Evolutionary conservation across 2,113 vertebrate genomes (phyloP).

Genomic region (Phainopepla nitens): DNA sequence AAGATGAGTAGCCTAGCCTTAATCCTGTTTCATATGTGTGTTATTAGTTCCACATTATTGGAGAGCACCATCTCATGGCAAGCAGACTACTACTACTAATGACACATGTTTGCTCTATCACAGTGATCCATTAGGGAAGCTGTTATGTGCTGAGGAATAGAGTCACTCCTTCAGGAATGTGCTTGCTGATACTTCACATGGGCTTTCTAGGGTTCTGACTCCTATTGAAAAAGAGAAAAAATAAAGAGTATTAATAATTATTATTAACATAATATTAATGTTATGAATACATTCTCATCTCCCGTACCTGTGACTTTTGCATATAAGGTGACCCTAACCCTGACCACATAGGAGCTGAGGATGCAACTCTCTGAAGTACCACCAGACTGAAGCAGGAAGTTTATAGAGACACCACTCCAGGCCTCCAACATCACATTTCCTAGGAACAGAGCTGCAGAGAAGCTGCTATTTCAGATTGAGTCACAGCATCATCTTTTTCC

Average conservation of each 20-base stretch:
- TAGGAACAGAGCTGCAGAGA: neutral
- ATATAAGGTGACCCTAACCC: neutral
- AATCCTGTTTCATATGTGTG: neutral
- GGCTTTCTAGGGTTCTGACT: conserved; percentile 58
- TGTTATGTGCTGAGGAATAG: conserved; percentile 55
- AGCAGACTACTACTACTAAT: conserved; percentile 63
- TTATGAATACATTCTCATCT: neutral
- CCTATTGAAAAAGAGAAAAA: neutral
- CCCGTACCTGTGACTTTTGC: neutral
- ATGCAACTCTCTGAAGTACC: neutral
- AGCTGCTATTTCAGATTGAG: neutral
- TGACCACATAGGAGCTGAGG: neutral
- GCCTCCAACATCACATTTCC: neutral
- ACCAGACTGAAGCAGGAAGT: neutral
- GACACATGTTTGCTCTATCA: conserved; percentile 59
- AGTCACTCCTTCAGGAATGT: conserved; percentile 39
- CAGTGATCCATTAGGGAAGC: conserved; percentile 71
- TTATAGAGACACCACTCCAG: neutral
- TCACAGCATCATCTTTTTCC: neutral
- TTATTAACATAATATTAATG: neutral
- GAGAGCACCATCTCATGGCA: conserved; percentile 52
- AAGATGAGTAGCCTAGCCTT: conserved; percentile 21
- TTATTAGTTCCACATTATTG: neutral
- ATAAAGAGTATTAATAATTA: neutral
- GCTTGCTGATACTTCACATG: conserved; percentile 15